A percentile compares a stretch with the other conserved stretches of the same genome.
Evolutionary conservation across 1,140 invertebrate species (phyloP).

Genomic region (Thrips palmi): DNA sequence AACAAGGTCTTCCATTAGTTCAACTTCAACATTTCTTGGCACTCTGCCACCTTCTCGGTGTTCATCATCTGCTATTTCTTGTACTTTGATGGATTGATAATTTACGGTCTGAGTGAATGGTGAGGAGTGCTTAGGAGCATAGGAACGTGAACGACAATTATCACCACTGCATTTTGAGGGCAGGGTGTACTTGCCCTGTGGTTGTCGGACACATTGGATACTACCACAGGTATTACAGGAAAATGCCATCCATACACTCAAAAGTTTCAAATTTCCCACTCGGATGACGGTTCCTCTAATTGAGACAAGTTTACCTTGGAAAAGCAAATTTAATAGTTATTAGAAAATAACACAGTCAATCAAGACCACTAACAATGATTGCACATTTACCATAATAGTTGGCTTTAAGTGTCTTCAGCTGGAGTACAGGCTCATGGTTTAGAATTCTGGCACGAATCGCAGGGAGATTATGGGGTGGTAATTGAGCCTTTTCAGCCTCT

Average conservation of each 20-base stretch:
- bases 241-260: conserved; percentile 64
- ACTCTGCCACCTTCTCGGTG: conserved; percentile 54
- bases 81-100: conserved; percentile 63
- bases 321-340: conserved; percentile 8
- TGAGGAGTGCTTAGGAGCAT: conserved; percentile 46
- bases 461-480: conserved; percentile 22
- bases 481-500: conserved; percentile 14
- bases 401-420: conserved; percentile 55
- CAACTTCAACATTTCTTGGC: conserved; percentile 73
- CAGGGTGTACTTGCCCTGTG: conserved; percentile 35
- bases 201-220: conserved; percentile 37
- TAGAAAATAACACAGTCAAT: not conserved
- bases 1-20: conserved; percentile 72
- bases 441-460: conserved; percentile 41
- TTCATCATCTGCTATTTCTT: conserved; percentile 46
- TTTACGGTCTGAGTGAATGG: conserved; percentile 50
- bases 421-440: conserved; percentile 45
- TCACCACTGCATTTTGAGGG: conserved; percentile 32
- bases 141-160: conserved; percentile 38
- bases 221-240: conserved; percentile 45
- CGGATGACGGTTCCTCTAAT: conserved; percentile 73
- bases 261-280: conserved; percentile 53
- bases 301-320: conserved; percentile 59
- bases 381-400: conserved; percentile 54
- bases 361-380: conserved; percentile 16